Conservation (phyloP, 2,888 invertebrate genomes). For the Epinotia bilunana region DNA sequence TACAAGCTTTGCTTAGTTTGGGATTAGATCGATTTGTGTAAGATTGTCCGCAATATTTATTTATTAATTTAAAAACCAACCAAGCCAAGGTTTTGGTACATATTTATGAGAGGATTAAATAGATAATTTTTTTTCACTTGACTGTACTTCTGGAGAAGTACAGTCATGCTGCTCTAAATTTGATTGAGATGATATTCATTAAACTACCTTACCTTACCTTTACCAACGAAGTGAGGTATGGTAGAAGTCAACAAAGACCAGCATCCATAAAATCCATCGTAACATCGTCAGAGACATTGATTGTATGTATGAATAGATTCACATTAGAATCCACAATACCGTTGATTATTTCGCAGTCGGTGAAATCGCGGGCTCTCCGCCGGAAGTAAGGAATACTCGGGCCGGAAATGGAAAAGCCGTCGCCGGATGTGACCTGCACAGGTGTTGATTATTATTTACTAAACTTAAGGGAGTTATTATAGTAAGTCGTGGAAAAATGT, state of each 20-base stretch:
- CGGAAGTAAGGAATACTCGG: slow-evolving; percentile 65
- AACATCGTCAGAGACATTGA: slow-evolving; percentile 22
- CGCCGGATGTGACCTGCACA: slow-evolving; percentile 68
- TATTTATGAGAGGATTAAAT: too few species aligned
- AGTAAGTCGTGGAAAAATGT: slow-evolving; percentile 5
- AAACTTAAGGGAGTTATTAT: slow-evolving; percentile 3
- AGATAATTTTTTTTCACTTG: too few species aligned
- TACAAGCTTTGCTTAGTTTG: too few species aligned
- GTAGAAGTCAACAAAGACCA: background rate
- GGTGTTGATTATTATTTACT: slow-evolving; percentile 61
- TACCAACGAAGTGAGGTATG: background rate
- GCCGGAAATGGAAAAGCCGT: slow-evolving; percentile 72
- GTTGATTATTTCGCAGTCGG: slow-evolving; percentile 39
- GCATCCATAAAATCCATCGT: slow-evolving; percentile 15
- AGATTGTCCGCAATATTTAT: too few species aligned
- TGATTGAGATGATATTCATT: too few species aligned
- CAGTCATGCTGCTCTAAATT: too few species aligned
- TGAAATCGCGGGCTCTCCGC: slow-evolving; percentile 39
- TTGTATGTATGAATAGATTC: slow-evolving; percentile 35
- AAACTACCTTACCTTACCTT: too few species aligned
- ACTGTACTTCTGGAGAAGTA: too few species aligned
- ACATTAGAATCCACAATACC: slow-evolving; percentile 22
- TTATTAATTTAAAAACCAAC: too few species aligned
- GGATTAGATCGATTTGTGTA: too few species aligned
- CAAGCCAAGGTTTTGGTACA: too few species aligned